Evolutionary conservation across 2,797 vertebrate species (phyloP).

Genomic region (Aphelocoma californica): DNA sequence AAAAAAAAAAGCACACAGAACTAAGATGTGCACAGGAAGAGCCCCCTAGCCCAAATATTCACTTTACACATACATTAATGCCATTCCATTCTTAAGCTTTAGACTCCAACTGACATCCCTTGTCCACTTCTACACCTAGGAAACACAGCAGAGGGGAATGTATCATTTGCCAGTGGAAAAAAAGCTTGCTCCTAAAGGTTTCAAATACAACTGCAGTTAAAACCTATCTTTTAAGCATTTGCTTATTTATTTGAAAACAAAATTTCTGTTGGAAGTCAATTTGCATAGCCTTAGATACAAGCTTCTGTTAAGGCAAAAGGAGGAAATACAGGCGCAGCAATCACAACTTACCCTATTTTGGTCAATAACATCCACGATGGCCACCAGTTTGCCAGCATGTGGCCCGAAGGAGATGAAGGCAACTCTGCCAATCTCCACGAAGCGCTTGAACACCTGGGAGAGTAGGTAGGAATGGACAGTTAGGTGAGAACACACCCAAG

Average conservation of each 20-base stretch:
- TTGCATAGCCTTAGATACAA: accelerated
- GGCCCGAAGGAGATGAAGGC: slow-evolving; percentile 93
- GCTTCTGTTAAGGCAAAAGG: neutral
- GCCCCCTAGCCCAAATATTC: neutral
- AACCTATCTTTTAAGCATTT: accelerated
- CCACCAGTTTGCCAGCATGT: slow-evolving; percentile 92
- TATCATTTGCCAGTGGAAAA: accelerated
- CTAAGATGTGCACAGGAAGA: neutral
- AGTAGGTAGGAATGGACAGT: accelerated
- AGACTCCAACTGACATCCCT: neutral
- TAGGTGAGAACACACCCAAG: accelerated
- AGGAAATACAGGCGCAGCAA: accelerated
- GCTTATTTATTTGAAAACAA: neutral
- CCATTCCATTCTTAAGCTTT: neutral
- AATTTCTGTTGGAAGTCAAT: neutral
- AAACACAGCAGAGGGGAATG: accelerated
- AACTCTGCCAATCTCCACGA: slow-evolving; percentile 94
- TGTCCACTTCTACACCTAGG: neutral
- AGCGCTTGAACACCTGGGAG: slow-evolving; percentile 93
- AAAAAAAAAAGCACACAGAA: neutral
- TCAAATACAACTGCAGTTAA: neutral
- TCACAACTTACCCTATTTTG: slow-evolving; percentile 86
- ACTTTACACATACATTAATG: neutral
- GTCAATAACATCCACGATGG: slow-evolving; percentile 96
- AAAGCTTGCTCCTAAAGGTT: neutral